Conservation (phyloP, 37 sponge, comb jelly and placozoan species). For the Ephydatia muelleri region DNA sequence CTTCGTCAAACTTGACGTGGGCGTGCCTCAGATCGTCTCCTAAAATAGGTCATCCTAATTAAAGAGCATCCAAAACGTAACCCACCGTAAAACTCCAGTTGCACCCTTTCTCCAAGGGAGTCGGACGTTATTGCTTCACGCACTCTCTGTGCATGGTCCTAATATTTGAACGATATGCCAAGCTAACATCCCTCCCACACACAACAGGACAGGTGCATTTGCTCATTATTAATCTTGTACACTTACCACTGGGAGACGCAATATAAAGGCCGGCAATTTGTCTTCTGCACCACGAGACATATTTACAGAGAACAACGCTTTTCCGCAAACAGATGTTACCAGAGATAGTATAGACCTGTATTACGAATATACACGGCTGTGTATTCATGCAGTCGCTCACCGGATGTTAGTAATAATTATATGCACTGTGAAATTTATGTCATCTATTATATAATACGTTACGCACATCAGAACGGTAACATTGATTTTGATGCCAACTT, state of each 20-base stretch:
- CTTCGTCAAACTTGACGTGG: conserved; percentile 62
- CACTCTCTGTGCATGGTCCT: conserved; percentile 71
- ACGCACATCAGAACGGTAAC: no score
- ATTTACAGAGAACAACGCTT: neutral
- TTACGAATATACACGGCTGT: no score
- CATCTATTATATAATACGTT: no score
- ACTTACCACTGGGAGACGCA: neutral
- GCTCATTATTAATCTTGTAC: neutral
- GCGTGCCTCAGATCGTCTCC: conserved; percentile 65
- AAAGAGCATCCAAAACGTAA: neutral
- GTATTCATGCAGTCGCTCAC: no score
- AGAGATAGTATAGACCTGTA: no score
- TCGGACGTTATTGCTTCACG: conserved; percentile 53
- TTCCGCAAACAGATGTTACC: no score
- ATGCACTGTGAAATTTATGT: no score
- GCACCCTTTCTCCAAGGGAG: conserved; percentile 64
- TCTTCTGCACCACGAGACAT: neutral
- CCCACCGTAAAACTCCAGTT: conserved; percentile 62
- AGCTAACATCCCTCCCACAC: neutral
- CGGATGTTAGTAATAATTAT: no score
- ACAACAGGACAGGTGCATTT: neutral
- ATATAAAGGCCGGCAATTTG: neutral
- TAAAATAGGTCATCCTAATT: neutral
- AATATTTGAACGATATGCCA: neutral
- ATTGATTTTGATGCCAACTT: no score